These are phyloP conservation scores for Drosophila quadrilineata DNA, from an alignment of 1,140 invertebrate species.

Conservation along the genomic window DNA sequence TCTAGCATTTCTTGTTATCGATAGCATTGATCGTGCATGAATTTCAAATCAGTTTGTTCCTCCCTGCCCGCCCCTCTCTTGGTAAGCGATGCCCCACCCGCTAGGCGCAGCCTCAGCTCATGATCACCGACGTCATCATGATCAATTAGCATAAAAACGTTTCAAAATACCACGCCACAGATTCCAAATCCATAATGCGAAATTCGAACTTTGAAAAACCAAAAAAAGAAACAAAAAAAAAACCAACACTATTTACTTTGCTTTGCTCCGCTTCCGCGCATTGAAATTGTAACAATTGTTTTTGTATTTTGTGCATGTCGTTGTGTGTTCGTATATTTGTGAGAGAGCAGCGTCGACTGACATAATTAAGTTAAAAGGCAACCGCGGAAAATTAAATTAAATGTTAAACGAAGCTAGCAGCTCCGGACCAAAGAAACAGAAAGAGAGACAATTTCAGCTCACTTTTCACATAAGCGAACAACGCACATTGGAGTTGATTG, in stretches of 20 bases:
- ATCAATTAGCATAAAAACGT: slow-evolving; percentile 56
- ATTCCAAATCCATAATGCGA: background rate
- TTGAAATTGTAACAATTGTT: slow-evolving; percentile 33
- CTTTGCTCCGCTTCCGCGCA: slow-evolving; percentile 17
- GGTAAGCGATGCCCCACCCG: background rate
- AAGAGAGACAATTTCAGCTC: slow-evolving; percentile 16
- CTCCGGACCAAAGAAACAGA: slow-evolving; percentile 34
- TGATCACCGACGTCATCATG: no score
- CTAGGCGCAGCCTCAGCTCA: slow-evolving; percentile 29
- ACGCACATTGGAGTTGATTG: no score
- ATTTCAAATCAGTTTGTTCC: slow-evolving; percentile 32
- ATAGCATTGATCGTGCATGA: slow-evolving; percentile 39
- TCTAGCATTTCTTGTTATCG: slow-evolving; percentile 20
- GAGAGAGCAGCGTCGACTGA: slow-evolving; percentile 41
- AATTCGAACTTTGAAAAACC: no score
- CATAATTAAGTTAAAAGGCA: slow-evolving; percentile 56
- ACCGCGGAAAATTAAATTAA: slow-evolving; percentile 58
- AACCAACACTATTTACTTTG: no score
- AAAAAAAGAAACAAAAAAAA: no score
- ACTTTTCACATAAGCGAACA: background rate
- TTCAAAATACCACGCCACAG: slow-evolving; percentile 13
- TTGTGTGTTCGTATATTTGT: slow-evolving; percentile 7
- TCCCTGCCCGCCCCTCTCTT: background rate
- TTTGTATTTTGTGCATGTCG: background rate
- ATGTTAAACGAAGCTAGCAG: slow-evolving; percentile 57